Conservation (phyloP, 30 jellyfish, hydroid and myxozoan genomes). For the Haliclystus octoradiatus region DNA sequence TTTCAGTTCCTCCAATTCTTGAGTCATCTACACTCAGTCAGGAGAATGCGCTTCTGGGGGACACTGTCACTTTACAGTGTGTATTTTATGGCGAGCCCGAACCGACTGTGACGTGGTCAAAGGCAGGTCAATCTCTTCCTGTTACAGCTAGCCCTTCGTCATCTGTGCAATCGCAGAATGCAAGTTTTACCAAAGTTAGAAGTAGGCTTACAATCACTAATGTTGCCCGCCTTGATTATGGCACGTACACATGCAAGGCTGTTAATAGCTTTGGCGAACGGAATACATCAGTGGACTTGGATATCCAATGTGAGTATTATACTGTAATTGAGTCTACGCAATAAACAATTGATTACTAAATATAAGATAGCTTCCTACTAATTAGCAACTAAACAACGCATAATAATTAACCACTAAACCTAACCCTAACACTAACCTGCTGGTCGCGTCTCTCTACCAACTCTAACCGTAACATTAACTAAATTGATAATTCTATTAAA, state of each 20-base stretch:
- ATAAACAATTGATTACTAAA: no score
- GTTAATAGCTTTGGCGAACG: background rate
- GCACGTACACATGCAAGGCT: constrained; percentile 13
- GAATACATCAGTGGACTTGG: background rate
- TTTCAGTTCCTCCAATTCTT: constrained; percentile 12
- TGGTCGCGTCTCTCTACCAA: no score
- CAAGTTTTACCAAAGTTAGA: constrained; percentile 22
- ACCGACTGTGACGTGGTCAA: constrained; percentile 43
- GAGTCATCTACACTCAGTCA: background rate
- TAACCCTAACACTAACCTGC: no score
- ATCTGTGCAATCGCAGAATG: constrained; percentile 8
- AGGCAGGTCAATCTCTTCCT: constrained; percentile 11
- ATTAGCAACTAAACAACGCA: no score
- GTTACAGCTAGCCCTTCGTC: constrained; percentile 2
- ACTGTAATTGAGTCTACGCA: no score
- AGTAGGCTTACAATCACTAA: background rate
- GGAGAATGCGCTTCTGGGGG: constrained; percentile 3
- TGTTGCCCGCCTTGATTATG: background rate
- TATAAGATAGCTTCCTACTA: no score
- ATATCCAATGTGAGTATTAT: constrained; percentile 4
- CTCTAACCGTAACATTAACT: no score
- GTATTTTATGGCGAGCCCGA: constrained; percentile 46
- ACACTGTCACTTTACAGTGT: constrained; percentile 17
- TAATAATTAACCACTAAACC: no score
- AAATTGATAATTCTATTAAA: no score